Conservation (phyloP, 1,140 invertebrate genomes). For the Glossosoma conforme region DNA sequence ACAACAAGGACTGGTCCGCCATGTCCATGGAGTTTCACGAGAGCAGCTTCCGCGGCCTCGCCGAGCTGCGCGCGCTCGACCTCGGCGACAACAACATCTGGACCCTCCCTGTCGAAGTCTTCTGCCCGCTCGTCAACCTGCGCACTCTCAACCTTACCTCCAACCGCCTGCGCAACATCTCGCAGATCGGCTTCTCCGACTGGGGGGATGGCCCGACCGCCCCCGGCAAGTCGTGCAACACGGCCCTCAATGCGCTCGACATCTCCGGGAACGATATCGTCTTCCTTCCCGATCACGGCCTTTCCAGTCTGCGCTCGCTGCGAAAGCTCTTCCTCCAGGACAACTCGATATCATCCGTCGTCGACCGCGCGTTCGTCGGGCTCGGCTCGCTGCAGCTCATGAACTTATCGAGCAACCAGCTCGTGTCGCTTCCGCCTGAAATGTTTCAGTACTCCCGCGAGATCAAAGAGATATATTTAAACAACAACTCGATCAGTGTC, state of each 20-base stretch:
- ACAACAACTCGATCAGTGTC: slow-evolving; percentile 76
- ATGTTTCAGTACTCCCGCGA: slow-evolving; percentile 68
- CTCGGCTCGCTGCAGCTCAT: slow-evolving; percentile 62
- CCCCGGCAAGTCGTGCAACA: slow-evolving; percentile 59
- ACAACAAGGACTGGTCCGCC: slow-evolving; percentile 76
- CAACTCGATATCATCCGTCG: slow-evolving; percentile 68
- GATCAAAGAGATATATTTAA: slow-evolving; percentile 68
- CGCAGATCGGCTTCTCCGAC: slow-evolving; percentile 67
- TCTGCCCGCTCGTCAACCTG: slow-evolving; percentile 69
- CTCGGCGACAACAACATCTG: slow-evolving; percentile 78
- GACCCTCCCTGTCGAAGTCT: slow-evolving; percentile 66
- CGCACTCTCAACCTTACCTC: slow-evolving; percentile 66
- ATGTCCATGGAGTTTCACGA: slow-evolving; percentile 70
- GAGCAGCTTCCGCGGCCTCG: slow-evolving; percentile 65
- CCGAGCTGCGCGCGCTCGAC: slow-evolving; percentile 65
- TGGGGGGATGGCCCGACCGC: slow-evolving; percentile 54
- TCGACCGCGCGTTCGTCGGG: slow-evolving; percentile 68
- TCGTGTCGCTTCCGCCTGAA: slow-evolving; percentile 71
- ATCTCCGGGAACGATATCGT: slow-evolving; percentile 70
- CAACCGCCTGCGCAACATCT: slow-evolving; percentile 73
- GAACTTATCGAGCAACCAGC: slow-evolving; percentile 72
- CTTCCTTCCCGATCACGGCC: slow-evolving; percentile 62
- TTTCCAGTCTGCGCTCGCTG: slow-evolving; percentile 64
- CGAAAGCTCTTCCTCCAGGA: slow-evolving; percentile 65
- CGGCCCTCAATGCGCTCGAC: slow-evolving; percentile 64